Evolutionary conservation across 2,113 vertebrate genomes (phyloP).

Genomic region (Salminus brasiliensis): DNA sequence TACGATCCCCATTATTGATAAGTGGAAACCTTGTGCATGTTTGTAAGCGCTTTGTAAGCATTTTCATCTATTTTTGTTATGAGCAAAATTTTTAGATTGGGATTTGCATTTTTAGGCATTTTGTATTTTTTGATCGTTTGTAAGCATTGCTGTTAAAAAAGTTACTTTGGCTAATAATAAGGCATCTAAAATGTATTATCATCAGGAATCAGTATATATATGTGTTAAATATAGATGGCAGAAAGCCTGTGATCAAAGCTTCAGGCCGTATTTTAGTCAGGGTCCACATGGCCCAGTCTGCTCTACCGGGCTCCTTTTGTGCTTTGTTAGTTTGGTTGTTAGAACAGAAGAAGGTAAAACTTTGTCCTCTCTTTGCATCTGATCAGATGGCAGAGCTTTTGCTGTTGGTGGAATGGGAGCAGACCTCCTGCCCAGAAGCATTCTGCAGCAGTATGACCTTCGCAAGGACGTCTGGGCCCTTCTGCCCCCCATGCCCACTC

Average conservation of each 20-base stretch:
- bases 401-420: conserved; percentile 93
- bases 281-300: background rate
- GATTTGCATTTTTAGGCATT: too few species aligned
- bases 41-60: too few species aligned
- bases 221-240: background rate
- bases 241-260: background rate
- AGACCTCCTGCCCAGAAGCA: conserved; percentile 88
- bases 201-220: background rate
- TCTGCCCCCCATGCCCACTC: conserved; percentile 90
- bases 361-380: conserved; percentile 16
- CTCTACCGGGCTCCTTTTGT: background rate
- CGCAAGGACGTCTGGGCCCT: conserved; percentile 96
- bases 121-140: background rate
- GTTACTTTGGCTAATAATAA: background rate
- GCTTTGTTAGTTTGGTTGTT: background rate
- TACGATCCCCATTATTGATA: too few species aligned
- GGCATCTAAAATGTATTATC: background rate
- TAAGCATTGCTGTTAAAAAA: background rate
- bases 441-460: conserved; percentile 94
- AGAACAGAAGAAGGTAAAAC: conserved; percentile 25
- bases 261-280: background rate
- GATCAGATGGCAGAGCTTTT: conserved; percentile 86
- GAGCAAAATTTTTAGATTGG: too few species aligned
- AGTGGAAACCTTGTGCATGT: too few species aligned
- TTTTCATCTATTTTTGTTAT: too few species aligned